These are phyloP conservation scores for Ferrisia virgata DNA, from an alignment of 2,888 invertebrate species.

Conservation along the genomic window DNA sequence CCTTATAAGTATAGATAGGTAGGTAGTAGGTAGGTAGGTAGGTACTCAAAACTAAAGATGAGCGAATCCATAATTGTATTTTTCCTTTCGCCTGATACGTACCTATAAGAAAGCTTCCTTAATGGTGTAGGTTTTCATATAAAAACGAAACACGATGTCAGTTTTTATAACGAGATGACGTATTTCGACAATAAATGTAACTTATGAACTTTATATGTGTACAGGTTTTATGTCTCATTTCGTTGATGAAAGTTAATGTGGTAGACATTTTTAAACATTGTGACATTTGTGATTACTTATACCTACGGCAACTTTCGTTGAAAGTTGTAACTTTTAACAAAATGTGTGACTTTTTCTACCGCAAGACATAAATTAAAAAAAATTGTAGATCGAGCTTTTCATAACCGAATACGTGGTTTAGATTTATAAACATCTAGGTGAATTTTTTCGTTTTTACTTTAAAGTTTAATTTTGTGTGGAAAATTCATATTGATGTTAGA, in stretches of 20 bases:
- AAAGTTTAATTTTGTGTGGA: too few relatives aligned
- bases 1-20: too few relatives aligned
- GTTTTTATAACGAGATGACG: neutral
- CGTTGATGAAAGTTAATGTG: neutral
- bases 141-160: neutral
- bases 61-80: neutral
- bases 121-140: neutral
- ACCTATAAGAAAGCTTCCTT: neutral
- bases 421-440: neutral
- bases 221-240: neutral
- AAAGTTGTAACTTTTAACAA: neutral
- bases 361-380: neutral
- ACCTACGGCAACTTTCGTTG: neutral
- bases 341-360: neutral
- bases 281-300: neutral
- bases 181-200: conserved; percentile 5
- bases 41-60: neutral
- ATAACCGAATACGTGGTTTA: neutral
- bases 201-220: neutral
- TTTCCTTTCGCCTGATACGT: neutral
- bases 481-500: too few relatives aligned
- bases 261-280: neutral
- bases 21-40: too few relatives aligned
- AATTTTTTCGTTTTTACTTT: neutral
- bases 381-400: neutral